Percentiles rank a stretch among this genome's conserved stretches.
Conservation (phyloP, 2,797 vertebrate species). For the Neopelma chrysocephalum region DNA sequence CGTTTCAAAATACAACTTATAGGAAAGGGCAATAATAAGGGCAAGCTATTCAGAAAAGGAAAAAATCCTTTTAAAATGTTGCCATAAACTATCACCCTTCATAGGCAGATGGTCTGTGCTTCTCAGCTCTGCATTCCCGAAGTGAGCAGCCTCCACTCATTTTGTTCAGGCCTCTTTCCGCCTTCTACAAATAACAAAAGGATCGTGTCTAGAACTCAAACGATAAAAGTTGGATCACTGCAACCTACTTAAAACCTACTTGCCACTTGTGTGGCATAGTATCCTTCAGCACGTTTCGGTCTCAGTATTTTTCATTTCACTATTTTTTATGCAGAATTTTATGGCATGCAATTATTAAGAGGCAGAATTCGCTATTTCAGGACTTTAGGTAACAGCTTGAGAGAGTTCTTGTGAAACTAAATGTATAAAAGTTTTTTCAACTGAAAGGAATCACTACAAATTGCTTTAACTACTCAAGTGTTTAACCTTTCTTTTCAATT, state of each 20-base stretch:
- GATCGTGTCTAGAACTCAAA: neutral
- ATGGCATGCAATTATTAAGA: neutral
- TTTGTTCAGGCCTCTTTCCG: neutral
- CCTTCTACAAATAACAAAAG: neutral
- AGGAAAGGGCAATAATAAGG: neutral
- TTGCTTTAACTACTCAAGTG: neutral
- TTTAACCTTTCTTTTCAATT: conserved; percentile 21
- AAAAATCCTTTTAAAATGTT: neutral
- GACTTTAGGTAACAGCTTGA: neutral
- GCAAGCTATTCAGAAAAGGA: neutral
- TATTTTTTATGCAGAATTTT: neutral
- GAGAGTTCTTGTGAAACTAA: neutral
- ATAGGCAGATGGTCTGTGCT: neutral
- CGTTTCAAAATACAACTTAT: neutral
- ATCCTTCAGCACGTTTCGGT: neutral
- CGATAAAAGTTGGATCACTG: conserved; percentile 30
- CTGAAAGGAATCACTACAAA: neutral
- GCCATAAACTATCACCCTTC: neutral
- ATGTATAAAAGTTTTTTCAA: neutral
- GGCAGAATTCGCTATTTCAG: conserved; percentile 1
- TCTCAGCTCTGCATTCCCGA: neutral
- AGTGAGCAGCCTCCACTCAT: neutral
- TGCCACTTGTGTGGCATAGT: conserved; percentile 23
- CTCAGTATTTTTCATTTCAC: neutral
- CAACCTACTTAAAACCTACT: conserved; percentile 62